Conservation (phyloP, 2,797 vertebrate species). For the Parambassis ranga region DNA sequence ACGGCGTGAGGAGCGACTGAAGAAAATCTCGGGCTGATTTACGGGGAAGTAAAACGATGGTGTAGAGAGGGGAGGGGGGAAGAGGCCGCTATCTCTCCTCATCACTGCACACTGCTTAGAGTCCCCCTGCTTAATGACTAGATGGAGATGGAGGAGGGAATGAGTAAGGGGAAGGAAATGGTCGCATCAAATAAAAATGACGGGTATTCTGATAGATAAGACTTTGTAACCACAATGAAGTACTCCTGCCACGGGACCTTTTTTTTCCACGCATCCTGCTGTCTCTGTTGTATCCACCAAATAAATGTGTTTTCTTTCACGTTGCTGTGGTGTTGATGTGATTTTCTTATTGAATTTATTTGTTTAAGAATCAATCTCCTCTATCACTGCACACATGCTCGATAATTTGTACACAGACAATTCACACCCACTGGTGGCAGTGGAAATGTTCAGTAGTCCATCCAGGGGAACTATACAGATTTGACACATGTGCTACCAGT, state of each 20-base stretch:
- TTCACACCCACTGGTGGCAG: background rate
- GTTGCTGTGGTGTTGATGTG: background rate
- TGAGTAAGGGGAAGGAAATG: background rate
- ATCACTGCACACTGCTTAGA: constrained; percentile 18
- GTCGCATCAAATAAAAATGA: background rate
- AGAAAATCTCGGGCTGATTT: constrained; percentile 38
- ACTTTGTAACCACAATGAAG: background rate
- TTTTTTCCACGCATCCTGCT: too few species aligned
- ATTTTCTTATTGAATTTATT: background rate
- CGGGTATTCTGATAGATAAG: background rate
- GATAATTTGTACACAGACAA: background rate
- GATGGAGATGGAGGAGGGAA: constrained; percentile 11
- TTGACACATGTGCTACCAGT: too few species aligned
- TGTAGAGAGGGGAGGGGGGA: background rate
- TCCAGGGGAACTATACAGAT: too few species aligned
- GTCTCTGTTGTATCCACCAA: background rate
- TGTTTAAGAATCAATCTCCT: background rate
- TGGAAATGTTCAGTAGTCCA: background rate
- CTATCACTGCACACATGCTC: background rate
- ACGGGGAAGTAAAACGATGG: constrained; percentile 24
- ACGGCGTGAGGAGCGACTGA: background rate
- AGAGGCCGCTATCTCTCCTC: constrained; percentile 10
- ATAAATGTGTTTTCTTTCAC: background rate
- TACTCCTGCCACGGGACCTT: background rate
- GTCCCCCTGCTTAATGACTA: constrained; percentile 22